Conservation (phyloP, 2,888 invertebrate species). For the Cryptocheilus praepositus region DNA sequence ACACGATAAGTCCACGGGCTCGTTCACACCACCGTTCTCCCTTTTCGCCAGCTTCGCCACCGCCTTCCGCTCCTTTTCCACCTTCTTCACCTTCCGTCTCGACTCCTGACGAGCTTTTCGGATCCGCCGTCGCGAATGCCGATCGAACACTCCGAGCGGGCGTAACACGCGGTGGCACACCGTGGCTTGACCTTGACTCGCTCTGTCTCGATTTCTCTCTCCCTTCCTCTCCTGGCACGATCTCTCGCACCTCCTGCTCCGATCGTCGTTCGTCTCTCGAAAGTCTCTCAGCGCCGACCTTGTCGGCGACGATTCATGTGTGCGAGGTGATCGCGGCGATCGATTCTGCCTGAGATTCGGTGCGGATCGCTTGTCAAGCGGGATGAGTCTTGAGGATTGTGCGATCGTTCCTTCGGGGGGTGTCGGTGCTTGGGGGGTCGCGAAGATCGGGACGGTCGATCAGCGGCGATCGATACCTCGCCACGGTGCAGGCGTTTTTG, state of each 20-base stretch:
- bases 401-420: too few species aligned
- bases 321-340: too few species aligned
- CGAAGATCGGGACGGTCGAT: neutral
- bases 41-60: neutral
- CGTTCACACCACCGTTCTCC: neutral
- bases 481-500: neutral
- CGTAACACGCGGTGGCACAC: conserved; percentile 1
- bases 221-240: neutral
- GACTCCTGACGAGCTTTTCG: conserved; percentile 12
- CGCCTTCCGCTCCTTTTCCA: neutral
- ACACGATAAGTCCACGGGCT: conserved; percentile 5
- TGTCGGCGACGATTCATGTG: conserved; percentile 16
- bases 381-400: too few species aligned
- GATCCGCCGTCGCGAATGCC: neutral
- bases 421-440: too few species aligned
- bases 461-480: neutral
- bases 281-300: conserved; percentile 49
- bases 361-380: too few species aligned
- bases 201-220: neutral
- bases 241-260: neutral
- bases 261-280: neutral
- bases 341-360: too few species aligned
- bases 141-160: neutral
- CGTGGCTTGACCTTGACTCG: conserved; percentile 2
- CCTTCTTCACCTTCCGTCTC: conserved; percentile 12